Base-by-base conservation (phyloP, 2,113 vertebrate species). In the Cavia porcellus region DNA sequence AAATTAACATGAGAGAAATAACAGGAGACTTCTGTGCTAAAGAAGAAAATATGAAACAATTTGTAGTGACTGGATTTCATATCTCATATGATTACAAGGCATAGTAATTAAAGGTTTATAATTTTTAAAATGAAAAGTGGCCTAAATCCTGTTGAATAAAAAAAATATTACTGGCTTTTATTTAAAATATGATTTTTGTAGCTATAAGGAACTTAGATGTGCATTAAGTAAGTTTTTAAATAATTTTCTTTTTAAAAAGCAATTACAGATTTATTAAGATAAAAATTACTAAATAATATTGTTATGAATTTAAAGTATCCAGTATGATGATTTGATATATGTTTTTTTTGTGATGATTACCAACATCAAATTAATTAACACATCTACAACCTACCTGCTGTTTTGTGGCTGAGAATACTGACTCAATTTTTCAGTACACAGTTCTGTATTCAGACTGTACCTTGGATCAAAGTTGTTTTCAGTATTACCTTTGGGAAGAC, bases 21-120 rank as follows among this genome's bases (percentile, higher is more conserved):
- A 52, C 4, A 74, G 5, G 12, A 79, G 6, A 79, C 5, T n/a
- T 90, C 19, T 93, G 14, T 57, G 22, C 59, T 30, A 17, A 35
- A 74, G 4, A 74, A 57, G 66, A 77, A 77, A 42, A 47, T 68
- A 89, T 24, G 82, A 13, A 89, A 89, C 35, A 66, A 15, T 68
- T 42, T 59, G 3, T 59, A 50, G 11, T 83, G 80, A 86, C 3
- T 12, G 32, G 30, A 30, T 47, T 42, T 42, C 62, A 75, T 3
- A 74, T 74, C n/a, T 57, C n/a, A 88, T 10, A 35, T 28, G n/a
- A 82, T 95, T 96, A 47, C 38, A 93, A 93, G 52, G 38, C 9
- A 74, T 87, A 92, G 72, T 22, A 72, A 52, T 89, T 32, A 94
- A 74, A 0, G 62, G 9, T 52, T 84, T 22, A 32, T 38, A 81